Conservation (phyloP, 1,140 invertebrate species). For the Agrypnia vestita region DNA sequence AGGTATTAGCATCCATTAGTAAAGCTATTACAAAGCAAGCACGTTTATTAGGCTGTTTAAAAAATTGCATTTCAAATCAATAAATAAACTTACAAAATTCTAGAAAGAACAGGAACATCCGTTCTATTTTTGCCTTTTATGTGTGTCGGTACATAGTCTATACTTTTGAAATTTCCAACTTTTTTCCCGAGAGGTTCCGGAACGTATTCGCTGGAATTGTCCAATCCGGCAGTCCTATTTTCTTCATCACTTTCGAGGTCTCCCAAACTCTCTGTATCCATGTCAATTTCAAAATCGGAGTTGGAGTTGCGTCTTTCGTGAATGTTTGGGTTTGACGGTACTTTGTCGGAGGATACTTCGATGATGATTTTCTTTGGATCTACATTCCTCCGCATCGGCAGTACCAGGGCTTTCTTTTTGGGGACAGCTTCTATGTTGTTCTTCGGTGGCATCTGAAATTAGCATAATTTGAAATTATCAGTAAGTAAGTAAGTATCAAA, state of each 20-base stretch:
- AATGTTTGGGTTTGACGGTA: constrained; percentile 24
- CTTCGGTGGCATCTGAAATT: constrained; percentile 69
- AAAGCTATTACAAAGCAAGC: no score
- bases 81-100: constrained; percentile 65
- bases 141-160: constrained; percentile 56
- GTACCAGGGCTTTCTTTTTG: constrained; percentile 67
- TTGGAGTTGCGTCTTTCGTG: constrained; percentile 49
- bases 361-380: constrained; percentile 70
- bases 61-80: no score
- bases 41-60: no score
- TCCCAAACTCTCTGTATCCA: constrained; percentile 63
- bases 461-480: not conserved
- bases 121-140: constrained; percentile 38
- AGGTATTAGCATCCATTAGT: no score
- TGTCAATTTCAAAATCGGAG: constrained; percentile 61
- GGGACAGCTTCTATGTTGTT: constrained; percentile 63
- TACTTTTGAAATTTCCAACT: constrained; percentile 32
- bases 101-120: constrained; percentile 62
- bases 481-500: no score
- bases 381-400: constrained; percentile 67
- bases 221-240: not conserved
- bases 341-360: constrained; percentile 65
- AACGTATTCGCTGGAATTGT: constrained; percentile 51
- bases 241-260: constrained; percentile 64
- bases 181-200: constrained; percentile 49